Conservation (phyloP, 2,113 vertebrate genomes). For the Corvus cornix region DNA sequence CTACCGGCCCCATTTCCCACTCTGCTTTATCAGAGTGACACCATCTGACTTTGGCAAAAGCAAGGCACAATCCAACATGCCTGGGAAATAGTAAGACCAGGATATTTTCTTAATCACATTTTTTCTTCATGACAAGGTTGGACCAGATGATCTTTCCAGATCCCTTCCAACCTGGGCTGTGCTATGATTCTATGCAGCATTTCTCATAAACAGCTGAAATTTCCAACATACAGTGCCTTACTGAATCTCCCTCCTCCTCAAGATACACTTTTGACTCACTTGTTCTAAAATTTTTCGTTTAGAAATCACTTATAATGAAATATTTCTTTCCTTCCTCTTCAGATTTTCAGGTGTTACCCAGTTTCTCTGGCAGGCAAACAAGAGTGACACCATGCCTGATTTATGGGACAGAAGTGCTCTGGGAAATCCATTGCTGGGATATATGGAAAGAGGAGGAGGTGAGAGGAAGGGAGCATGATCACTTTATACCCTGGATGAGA, state of each 20-base stretch:
- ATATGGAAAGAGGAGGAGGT: neutral
- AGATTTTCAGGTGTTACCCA: neutral
- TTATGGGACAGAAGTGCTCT: neutral
- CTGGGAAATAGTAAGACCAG: neutral
- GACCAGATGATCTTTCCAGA: neutral
- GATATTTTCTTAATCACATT: neutral
- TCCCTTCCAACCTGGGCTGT: neutral
- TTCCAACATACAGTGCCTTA: neutral
- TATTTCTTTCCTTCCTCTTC: neutral
- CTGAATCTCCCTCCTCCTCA: neutral
- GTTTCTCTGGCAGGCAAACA: neutral
- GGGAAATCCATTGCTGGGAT: neutral
- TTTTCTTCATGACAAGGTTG: neutral
- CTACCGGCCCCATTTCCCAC: neutral
- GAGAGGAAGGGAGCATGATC: neutral
- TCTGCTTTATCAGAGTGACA: neutral
- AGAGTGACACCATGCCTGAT: neutral
- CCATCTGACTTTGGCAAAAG: neutral
- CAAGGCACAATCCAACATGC: neutral
- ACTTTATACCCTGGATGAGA: neutral
- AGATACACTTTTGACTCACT: neutral
- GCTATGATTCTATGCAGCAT: neutral
- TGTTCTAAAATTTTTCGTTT: neutral
- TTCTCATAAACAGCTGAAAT: neutral
- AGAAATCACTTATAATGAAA: neutral